Evolutionary conservation across 2,113 vertebrate genomes (phyloP), one percentile per base, ranked within the genome.

Genomic region (Tachuris rubrigastra): DNA sequence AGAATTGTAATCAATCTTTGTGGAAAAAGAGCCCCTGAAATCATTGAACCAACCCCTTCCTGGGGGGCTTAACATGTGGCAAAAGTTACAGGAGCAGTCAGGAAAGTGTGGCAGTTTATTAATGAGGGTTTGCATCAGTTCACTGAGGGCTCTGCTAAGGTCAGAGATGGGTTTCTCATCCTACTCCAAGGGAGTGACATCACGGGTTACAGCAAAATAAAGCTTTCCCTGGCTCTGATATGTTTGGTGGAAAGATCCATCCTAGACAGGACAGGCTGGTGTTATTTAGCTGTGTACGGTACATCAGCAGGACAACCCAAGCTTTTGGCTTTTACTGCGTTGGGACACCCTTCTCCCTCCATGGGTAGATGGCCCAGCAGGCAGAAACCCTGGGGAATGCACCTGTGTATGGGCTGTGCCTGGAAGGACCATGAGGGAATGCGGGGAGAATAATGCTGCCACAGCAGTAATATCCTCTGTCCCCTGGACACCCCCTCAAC

Each of bases 381-480:
- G 46, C 30, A 77, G 67, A 83, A 62, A 10, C 16, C 14, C 21
- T 31, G 35, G 4, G 7, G 33, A 49, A 86, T 46, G 20, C 4
- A 28, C 4, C 14, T 1, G 0, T 19, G 7, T 8, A 28, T 12
- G 49, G 20, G n/a, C 39, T 25, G 31, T 65, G 22, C 44, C 41
- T 0, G 3, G 33, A 30, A 77, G 33, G 7, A 44, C 17, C 5
- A 3, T 4, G 8, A 15, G 66, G 35, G 8, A 89, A 16, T 0
- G 0, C 3, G 9, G 14, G 44, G 7, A 71, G 42, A 53, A 41
- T 1, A 5, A 41, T 4, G 10, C 28, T 2, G 15, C 8, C 0
- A 0, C 41, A 67, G 47, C 39, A 76, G 78, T 39, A 81, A 25
- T 6, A 6, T 19, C 44, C 33, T 52, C 7, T 2, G 46, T 39